Conservation (phyloP, 2,888 invertebrate species). For the Panzeria rudis region DNA sequence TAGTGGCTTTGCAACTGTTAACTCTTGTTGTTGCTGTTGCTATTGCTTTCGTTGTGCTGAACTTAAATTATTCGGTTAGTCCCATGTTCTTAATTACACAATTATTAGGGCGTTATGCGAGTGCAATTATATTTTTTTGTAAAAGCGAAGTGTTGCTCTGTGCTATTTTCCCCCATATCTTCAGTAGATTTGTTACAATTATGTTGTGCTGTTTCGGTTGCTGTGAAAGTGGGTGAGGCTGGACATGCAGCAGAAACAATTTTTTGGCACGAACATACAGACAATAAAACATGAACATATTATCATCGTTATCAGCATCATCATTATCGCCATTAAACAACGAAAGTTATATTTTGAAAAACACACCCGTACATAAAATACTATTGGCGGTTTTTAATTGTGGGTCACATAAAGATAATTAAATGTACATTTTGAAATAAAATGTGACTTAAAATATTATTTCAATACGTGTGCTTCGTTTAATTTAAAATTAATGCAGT, state of each 20-base stretch:
- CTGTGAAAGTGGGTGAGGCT: constrained; percentile 39
- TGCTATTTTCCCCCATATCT: constrained; percentile 9
- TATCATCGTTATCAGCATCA: constrained; percentile 1
- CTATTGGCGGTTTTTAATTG: constrained; percentile 62
- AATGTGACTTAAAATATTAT: constrained; percentile 53
- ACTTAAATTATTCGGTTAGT: constrained; percentile 69
- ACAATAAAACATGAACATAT: constrained; percentile 13
- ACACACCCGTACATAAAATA: background rate
- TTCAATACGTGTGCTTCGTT: constrained; percentile 35
- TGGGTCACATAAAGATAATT: constrained; percentile 64
- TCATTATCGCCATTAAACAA: constrained; percentile 10
- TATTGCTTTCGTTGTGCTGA: constrained; percentile 6
- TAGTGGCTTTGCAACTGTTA: constrained; percentile 21
- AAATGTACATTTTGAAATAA: constrained; percentile 67
- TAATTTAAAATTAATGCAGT: constrained; percentile 31
- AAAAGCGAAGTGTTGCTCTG: constrained; percentile 4
- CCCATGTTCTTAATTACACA: constrained; percentile 70
- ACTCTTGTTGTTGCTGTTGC: constrained; percentile 4
- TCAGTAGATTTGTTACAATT: constrained; percentile 31
- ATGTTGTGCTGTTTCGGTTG: constrained; percentile 17
- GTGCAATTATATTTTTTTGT: constrained; percentile 41
- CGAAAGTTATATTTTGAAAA: constrained; percentile 17
- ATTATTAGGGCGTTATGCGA: constrained; percentile 70
- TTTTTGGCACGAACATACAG: constrained; percentile 11
- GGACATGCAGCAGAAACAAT: constrained; percentile 29